phyloP scores from a whole-genome alignment of 2,113 vertebrate species.

The Apistogramma diplotaenia region DNA sequence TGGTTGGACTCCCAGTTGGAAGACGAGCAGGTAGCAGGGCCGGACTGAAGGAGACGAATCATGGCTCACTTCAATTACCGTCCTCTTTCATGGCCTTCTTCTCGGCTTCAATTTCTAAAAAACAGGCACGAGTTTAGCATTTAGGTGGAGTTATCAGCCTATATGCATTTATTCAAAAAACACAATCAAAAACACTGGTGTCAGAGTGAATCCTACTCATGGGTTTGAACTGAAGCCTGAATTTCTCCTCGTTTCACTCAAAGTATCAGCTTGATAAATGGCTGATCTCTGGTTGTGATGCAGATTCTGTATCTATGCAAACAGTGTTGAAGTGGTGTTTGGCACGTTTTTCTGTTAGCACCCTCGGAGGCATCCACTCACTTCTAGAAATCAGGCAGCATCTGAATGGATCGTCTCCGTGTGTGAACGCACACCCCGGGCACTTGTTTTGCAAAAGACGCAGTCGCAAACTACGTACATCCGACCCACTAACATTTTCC shows the following conservation, averaged over 20 bases:
- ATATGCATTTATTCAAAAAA: too few species aligned
- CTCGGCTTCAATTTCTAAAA: constrained; percentile 84
- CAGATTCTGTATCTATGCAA: neutral
- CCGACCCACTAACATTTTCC: neutral
- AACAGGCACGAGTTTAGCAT: neutral
- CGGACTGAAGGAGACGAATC: neutral
- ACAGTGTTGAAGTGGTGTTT: neutral
- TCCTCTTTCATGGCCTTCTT: constrained; percentile 62
- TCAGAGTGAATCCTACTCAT: neutral
- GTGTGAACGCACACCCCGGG: too few species aligned
- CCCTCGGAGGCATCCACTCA: neutral
- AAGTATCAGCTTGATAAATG: neutral
- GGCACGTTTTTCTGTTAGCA: neutral
- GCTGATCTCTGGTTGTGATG: neutral
- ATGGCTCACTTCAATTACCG: constrained; percentile 35
- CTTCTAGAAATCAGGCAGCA: neutral
- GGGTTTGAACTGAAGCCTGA: neutral
- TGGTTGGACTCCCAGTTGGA: neutral
- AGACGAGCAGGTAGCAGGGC: neutral
- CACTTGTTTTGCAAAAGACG: neutral
- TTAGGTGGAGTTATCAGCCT: too few species aligned
- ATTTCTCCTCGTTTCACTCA: neutral
- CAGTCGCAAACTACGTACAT: neutral
- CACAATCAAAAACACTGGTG: neutral
- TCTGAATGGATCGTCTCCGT: neutral